phyloP scores from a whole-genome alignment of 2,113 vertebrate species.

The Microcebus murinus region DNA sequence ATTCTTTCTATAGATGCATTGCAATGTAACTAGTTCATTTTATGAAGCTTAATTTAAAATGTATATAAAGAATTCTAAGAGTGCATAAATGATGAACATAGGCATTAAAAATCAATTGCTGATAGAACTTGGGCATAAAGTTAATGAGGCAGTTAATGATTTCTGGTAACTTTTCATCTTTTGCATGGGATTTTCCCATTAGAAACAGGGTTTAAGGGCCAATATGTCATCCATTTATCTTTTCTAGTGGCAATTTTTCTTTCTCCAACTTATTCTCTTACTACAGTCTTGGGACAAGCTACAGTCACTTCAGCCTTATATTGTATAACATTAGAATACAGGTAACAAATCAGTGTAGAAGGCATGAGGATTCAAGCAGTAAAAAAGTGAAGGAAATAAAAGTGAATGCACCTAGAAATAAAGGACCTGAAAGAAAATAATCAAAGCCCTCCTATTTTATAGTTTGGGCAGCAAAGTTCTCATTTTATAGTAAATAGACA shows the following conservation, averaged over 20 bases:
- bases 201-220: conserved; percentile 12
- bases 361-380: not conserved
- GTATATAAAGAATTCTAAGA: conserved; percentile 36
- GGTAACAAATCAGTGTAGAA: not conserved
- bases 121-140: conserved; percentile 51
- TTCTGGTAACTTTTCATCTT: conserved; percentile 50
- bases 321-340: not conserved
- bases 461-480: conserved; percentile 27
- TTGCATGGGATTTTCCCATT: conserved; percentile 50
- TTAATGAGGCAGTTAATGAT: conserved; percentile 64
- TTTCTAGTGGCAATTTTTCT: conserved; percentile 28
- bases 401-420: not conserved
- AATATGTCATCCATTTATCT: conserved; percentile 8
- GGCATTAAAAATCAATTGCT: conserved; percentile 67
- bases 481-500: conserved; percentile 66
- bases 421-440: conserved; percentile 50
- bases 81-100: conserved; percentile 52
- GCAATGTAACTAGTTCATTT: conserved; percentile 12
- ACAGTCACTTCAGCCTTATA: not conserved
- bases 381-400: conserved; percentile 22
- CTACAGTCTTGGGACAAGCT: not conserved
- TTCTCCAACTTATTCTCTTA: conserved; percentile 15
- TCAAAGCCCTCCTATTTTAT: conserved; percentile 36
- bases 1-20: conserved; percentile 40
- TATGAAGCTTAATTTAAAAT: conserved; percentile 55